Conservation (phyloP, 2,888 invertebrate genomes). For the Glaucopsyche alexis region DNA sequence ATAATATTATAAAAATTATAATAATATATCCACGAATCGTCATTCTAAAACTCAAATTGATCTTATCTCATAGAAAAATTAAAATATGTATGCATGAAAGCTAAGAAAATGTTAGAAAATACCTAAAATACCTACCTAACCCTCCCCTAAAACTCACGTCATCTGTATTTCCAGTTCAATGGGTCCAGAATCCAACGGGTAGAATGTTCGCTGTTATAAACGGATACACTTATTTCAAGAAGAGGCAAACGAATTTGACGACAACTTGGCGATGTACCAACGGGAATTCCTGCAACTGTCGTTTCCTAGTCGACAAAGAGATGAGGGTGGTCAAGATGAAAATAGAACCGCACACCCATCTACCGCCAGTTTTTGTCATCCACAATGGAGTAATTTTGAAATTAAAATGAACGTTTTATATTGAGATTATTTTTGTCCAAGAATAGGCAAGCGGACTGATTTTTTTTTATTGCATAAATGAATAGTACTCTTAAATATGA, state of each 20-base stretch:
- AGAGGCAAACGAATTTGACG: conserved; percentile 11
- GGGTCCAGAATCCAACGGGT: conserved; percentile 37
- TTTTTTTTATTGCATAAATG: too few species aligned
- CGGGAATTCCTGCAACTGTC: conserved; percentile 43
- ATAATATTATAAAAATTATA: too few species aligned
- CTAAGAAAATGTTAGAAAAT: too few species aligned
- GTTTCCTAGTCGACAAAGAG: conserved; percentile 39
- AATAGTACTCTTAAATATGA: too few species aligned
- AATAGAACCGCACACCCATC: conserved; percentile 41
- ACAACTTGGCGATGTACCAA: conserved; percentile 44
- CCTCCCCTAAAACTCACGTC: background rate
- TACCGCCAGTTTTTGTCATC: conserved; percentile 40
- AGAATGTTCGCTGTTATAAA: conserved; percentile 39
- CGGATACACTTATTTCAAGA: conserved; percentile 42
- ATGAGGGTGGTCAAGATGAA: conserved; percentile 37
- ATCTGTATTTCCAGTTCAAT: conserved; percentile 35
- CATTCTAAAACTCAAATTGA: too few species aligned
- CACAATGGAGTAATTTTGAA: conserved; percentile 36
- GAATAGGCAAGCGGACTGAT: too few species aligned
- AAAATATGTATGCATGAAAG: too few species aligned
- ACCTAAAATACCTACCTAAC: background rate
- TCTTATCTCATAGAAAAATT: too few species aligned
- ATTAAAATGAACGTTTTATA: background rate
- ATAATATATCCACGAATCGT: too few species aligned
- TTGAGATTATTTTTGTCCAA: too few species aligned